phyloP scores from a whole-genome alignment of 2,888 invertebrate species.

The Epiblema foenella region DNA sequence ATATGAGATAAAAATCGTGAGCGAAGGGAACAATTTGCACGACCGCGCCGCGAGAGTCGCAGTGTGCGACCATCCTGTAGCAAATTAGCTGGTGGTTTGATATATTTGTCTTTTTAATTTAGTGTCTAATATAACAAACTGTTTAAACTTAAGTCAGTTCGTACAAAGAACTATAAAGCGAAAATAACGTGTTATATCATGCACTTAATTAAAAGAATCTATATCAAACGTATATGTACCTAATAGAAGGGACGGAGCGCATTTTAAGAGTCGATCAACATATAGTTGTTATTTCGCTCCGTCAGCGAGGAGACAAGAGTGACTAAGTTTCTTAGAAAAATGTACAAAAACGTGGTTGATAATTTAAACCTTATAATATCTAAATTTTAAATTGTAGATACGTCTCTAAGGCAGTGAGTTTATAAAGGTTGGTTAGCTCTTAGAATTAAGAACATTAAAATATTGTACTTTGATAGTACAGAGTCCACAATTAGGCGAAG shows the following conservation, averaged over 20 bases:
- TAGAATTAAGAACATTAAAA: no score
- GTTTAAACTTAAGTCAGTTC: no score
- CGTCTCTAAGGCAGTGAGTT: no score
- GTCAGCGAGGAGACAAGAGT: background rate
- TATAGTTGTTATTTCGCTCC: background rate
- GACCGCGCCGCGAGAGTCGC: background rate
- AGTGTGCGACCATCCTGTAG: background rate
- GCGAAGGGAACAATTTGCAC: no score
- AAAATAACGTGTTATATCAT: background rate
- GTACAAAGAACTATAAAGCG: no score
- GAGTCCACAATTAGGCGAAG: no score
- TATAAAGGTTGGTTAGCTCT: no score
- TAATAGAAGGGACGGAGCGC: background rate
- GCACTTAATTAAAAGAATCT: background rate
- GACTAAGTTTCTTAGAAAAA: no score
- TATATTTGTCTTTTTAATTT: background rate
- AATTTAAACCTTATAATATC: no score
- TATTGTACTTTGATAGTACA: no score
- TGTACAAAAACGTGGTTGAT: no score
- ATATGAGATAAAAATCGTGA: background rate
- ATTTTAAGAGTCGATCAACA: background rate
- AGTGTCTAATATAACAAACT: background rate
- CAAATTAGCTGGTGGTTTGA: background rate
- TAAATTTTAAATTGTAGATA: no score
- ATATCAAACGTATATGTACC: background rate